phyloP scores from a whole-genome alignment of 2,113 vertebrate species.

The Pterocles orientalis region DNA sequence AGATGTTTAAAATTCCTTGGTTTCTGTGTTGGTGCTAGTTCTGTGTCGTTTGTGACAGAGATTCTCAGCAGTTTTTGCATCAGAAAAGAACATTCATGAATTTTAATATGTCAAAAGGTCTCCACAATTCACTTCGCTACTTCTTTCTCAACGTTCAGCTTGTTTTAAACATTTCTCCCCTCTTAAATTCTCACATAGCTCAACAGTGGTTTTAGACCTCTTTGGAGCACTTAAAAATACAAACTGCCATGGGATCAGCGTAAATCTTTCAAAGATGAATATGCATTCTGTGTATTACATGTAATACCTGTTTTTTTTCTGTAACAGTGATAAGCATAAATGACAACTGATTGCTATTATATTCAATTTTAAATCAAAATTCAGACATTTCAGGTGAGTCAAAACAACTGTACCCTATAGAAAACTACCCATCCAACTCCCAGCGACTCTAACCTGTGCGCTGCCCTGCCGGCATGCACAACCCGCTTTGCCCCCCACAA shows the following conservation, averaged over 20 bases:
- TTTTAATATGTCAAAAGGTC: conserved; percentile 56
- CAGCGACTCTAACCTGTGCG: background rate
- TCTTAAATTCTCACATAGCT: background rate
- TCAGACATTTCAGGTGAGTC: background rate
- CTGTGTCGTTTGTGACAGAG: conserved; percentile 38
- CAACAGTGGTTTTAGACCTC: background rate
- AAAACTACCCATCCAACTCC: background rate
- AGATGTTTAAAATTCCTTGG: background rate
- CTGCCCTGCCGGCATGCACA: background rate
- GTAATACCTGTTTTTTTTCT: background rate
- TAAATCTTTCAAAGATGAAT: background rate
- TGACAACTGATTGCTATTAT: background rate
- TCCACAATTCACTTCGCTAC: background rate
- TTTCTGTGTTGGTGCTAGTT: background rate
- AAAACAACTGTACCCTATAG: background rate
- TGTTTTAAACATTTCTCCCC: background rate
- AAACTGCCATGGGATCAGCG: background rate
- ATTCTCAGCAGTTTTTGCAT: conserved; percentile 29
- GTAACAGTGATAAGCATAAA: fast-evolving
- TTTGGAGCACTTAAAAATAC: background rate
- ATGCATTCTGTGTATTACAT: background rate
- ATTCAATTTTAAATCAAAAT: background rate
- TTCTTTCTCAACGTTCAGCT: background rate
- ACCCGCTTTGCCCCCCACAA: background rate
- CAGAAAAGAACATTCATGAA: conserved; percentile 57